Percentiles rank a stretch among this genome's conserved stretches.
phyloP scores from a whole-genome alignment of 2,113 vertebrate genomes.

The Pseudopodoces humilis region DNA sequence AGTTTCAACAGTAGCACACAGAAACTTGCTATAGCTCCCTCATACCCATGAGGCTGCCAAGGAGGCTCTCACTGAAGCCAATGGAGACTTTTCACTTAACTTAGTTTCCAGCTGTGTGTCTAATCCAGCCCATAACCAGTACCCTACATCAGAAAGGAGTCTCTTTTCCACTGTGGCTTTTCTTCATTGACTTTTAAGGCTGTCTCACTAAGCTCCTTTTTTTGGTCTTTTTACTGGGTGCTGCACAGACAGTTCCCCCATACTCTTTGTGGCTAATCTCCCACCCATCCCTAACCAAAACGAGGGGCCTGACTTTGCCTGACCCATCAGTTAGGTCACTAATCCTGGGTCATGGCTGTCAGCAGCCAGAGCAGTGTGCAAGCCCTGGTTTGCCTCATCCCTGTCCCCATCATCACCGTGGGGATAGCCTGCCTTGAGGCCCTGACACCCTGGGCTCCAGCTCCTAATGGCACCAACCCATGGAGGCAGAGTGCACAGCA shows the following conservation, averaged over 20 bases:
- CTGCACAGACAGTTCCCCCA: not conserved
- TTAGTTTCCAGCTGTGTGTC: not conserved
- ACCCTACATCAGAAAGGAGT: not conserved
- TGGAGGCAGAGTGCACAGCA: rapidly evolving
- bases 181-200: not conserved
- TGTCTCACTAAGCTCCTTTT: not conserved
- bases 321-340: not conserved
- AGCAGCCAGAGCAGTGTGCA: not conserved
- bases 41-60: not conserved
- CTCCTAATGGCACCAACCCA: not conserved
- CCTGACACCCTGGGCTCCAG: not conserved
- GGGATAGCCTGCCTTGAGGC: rapidly evolving
- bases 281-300: not conserved
- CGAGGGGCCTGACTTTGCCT: not conserved
- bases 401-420: not conserved
- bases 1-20: not conserved
- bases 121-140: not conserved
- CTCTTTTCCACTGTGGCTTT: not conserved
- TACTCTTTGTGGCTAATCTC: not conserved
- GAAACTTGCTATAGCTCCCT: not conserved
- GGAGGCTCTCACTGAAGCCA: not conserved
- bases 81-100: not conserved
- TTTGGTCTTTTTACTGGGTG: not conserved
- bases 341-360: rapidly evolving
- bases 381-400: not conserved